Evolutionary conservation across 2,888 invertebrate species (phyloP).

Genomic region (Vanessa cardui): DNA sequence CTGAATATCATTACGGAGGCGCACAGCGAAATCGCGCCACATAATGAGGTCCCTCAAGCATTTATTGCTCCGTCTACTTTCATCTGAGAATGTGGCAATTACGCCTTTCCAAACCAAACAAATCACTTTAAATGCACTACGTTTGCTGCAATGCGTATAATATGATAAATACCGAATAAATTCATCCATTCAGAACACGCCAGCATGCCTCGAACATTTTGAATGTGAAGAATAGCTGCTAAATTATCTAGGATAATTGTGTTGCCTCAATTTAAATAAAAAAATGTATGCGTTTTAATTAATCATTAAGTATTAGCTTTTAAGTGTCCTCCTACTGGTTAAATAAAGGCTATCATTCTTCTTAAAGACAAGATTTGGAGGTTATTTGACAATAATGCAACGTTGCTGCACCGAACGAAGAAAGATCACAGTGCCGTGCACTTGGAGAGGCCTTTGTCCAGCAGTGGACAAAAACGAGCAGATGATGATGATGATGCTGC

Average conservation of each 20-base stretch:
- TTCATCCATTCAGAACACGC: slow-evolving; percentile 27
- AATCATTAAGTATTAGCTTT: too few relatives aligned
- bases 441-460: too few relatives aligned
- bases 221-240: slow-evolving; percentile 4
- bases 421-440: too few relatives aligned
- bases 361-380: too few relatives aligned
- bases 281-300: neutral
- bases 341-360: too few relatives aligned
- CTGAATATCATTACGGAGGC: slow-evolving; percentile 8
- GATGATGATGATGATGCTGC: too few relatives aligned
- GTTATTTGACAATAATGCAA: too few relatives aligned
- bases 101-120: slow-evolving; percentile 62
- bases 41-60: slow-evolving; percentile 10
- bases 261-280: neutral
- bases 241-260: slow-evolving; percentile 6
- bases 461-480: too few relatives aligned
- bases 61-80: slow-evolving; percentile 16
- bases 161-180: slow-evolving; percentile 48
- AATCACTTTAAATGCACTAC: slow-evolving; percentile 69
- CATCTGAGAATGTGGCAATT: slow-evolving; percentile 56
- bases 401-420: too few relatives aligned
- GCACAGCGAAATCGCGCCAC: slow-evolving; percentile 6
- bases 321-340: too few relatives aligned
- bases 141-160: slow-evolving; percentile 67
- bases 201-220: slow-evolving; percentile 2